Base-by-base conservation (phyloP, 1,140 invertebrate genomes). In the Wiebesia pumilae region DNA sequence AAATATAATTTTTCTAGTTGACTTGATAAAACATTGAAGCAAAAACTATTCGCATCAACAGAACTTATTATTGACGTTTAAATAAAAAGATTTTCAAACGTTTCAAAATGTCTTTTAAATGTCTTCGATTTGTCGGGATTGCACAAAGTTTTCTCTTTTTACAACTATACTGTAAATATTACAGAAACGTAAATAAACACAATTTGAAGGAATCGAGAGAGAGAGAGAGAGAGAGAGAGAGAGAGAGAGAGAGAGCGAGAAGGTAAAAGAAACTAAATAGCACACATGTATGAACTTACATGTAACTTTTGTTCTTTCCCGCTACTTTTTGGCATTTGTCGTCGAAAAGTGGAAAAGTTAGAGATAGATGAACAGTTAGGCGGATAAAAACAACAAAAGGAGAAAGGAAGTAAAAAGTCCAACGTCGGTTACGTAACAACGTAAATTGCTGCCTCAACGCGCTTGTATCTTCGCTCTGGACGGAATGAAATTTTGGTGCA, bases 401-500 rank as follows among this genome's bases (percentile, higher is more conserved):
- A 16, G 21, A 71, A 40, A 21, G 1, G 38, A 75, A 75, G 19
- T n/a, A 75, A 75, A 73, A 75, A 43, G 9, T 75, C 12, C 38
- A 38, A 27, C 19, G 35, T 35, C 27, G 40, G 9, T 38, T 16
- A 30, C 67, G 43, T 54, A 75, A 58, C 69, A 24, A 30, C 67
- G 71, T 51, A 38, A 77, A 78, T 84, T 78, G 58, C n/a, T 30
- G 58, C 40, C 16, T 33, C 47, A 67, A 67, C 24, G 75, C 33
- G 73, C 83, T 84, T 75, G 75, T 83, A 75, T 78, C 58, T 78
- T 75, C 33, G 35, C 75, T 35, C 51, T 10, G 33, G 47, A 47
- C n/a, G 54, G 67, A 84, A 79, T 78, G 75, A 84, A 84, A 84
- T 67, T 84, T 62, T 47, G 51, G 58, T 19, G n/a, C 65, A 78